Evolutionary conservation across 2,888 invertebrate species (phyloP).

Genomic region (Steromphala cineraria): DNA sequence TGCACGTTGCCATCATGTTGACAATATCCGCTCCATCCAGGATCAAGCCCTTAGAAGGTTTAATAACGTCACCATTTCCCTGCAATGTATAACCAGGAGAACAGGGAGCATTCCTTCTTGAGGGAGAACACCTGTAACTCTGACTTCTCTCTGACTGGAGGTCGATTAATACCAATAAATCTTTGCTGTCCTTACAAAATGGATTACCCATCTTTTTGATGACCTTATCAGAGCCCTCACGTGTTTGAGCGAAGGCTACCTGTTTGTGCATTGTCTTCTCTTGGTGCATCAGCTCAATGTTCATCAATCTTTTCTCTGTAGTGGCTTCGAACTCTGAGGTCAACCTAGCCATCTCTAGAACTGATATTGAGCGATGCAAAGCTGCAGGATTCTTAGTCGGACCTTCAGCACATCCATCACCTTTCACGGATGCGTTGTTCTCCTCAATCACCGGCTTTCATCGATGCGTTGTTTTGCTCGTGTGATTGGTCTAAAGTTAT

Average conservation of each 20-base stretch:
- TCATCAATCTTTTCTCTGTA: not conserved
- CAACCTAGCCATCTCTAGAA: not conserved
- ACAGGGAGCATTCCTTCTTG: not conserved
- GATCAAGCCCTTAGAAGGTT: not conserved
- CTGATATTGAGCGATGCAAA: not conserved
- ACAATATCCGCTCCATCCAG: not conserved
- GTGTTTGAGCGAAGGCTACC: not conserved
- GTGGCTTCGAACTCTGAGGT: not conserved
- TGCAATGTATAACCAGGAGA: not conserved
- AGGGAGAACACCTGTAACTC: not conserved
- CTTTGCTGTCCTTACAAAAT: too few species aligned
- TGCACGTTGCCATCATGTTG: not conserved
- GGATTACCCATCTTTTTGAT: constrained; percentile 34
- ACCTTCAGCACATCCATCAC: not conserved
- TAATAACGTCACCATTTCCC: not conserved
- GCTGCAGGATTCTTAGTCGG: not conserved
- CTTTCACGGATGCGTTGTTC: not conserved
- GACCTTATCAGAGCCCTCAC: not conserved
- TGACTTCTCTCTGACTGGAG: not conserved
- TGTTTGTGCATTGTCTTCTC: not conserved
- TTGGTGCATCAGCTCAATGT: not conserved
- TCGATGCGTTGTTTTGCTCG: not conserved
- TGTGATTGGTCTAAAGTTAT: not conserved
- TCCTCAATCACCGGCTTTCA: not conserved
- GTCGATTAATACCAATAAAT: too few species aligned